phyloP scores from a whole-genome alignment of 2,113 vertebrate genomes.

The Trogon surrucura region DNA sequence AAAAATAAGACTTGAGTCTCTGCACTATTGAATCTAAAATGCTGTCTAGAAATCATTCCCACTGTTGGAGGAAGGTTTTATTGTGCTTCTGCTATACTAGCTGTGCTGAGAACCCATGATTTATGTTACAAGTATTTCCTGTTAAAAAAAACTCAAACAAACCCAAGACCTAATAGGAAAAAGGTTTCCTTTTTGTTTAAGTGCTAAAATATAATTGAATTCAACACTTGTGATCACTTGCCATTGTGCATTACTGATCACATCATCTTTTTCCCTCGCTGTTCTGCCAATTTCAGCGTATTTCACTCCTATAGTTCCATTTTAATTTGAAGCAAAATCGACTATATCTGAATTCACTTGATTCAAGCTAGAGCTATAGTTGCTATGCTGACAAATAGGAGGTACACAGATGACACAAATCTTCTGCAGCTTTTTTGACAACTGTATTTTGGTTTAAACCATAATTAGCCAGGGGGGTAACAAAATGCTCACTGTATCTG shows the following conservation, averaged over 20 bases:
- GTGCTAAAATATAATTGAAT: conserved; percentile 71
- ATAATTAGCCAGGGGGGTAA: not conserved
- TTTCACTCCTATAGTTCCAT: not conserved
- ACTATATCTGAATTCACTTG: conserved; percentile 8
- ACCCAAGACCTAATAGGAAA: conserved; percentile 50
- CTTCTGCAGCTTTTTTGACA: not conserved
- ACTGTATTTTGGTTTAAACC: not conserved
- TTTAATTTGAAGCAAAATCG: conserved; percentile 1
- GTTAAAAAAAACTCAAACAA: conserved; percentile 21
- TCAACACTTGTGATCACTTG: conserved; percentile 53
- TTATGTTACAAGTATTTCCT: conserved; percentile 73
- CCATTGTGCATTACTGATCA: conserved; percentile 57
- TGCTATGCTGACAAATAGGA: not conserved
- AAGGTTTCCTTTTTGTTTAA: conserved; percentile 3
- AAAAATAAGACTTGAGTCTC: conserved; percentile 66
- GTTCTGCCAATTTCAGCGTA: conserved; percentile 21
- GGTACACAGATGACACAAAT: not conserved
- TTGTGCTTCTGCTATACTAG: conserved; percentile 63
- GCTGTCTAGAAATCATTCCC: conserved; percentile 71
- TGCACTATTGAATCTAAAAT: conserved; percentile 66
- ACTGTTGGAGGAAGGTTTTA: conserved; percentile 70
- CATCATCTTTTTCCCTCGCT: conserved; percentile 4
- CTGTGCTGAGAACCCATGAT: conserved; percentile 66
- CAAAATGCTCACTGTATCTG: not conserved
- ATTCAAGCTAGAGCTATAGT: not conserved